Evolutionary conservation across 2,888 invertebrate genomes (phyloP).

Genomic region (Clepsis dumicolana): DNA sequence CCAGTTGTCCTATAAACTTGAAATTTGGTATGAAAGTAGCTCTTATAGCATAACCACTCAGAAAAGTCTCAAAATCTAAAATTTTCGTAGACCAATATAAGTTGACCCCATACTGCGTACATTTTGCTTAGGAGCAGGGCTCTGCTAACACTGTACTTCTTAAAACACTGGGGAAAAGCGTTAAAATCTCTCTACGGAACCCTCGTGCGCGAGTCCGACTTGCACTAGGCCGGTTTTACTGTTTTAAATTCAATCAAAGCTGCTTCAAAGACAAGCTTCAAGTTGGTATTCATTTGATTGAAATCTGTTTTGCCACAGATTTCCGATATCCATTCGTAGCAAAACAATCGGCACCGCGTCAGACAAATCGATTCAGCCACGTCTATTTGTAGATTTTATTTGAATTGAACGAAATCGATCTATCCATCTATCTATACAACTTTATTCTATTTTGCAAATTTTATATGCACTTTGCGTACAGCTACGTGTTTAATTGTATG

Average conservation of each 20-base stretch:
- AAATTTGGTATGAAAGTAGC: too few species aligned
- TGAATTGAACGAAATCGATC: conserved; percentile 43
- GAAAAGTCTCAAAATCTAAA: too few species aligned
- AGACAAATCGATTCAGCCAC: conserved; percentile 53
- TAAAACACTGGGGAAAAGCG: too few species aligned
- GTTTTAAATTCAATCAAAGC: not conserved
- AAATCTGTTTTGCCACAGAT: conserved; percentile 14
- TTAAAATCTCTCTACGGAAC: too few species aligned
- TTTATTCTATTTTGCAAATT: conserved; percentile 17
- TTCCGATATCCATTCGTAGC: conserved; percentile 62
- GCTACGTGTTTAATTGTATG: too few species aligned
- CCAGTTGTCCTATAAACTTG: too few species aligned
- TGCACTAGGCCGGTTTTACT: not conserved
- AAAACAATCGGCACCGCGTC: conserved; percentile 57
- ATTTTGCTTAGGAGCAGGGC: too few species aligned
- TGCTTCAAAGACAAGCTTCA: not conserved
- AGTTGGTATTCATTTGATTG: conserved; percentile 10
- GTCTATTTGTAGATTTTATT: conserved; percentile 44
- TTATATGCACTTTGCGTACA: conserved; percentile 1
- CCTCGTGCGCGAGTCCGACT: too few species aligned
- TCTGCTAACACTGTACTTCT: too few species aligned
- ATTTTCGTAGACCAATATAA: too few species aligned
- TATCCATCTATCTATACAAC: conserved; percentile 8
- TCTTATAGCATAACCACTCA: too few species aligned
- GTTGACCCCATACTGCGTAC: too few species aligned